Percentiles rank a stretch among this genome's conserved stretches.
phyloP scores from a whole-genome alignment of 2,888 invertebrate genomes.

The Tribolium freemani region DNA sequence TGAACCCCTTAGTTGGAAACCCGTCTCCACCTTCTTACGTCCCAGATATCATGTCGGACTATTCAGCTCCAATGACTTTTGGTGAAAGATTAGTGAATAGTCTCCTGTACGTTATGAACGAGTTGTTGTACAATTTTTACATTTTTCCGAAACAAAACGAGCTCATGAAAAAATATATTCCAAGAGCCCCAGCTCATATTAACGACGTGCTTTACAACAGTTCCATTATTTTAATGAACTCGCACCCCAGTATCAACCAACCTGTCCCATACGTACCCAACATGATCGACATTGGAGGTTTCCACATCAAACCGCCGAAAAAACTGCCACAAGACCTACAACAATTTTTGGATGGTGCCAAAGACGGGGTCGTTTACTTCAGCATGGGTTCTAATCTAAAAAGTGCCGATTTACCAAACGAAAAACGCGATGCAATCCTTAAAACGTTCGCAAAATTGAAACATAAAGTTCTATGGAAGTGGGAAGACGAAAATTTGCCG shows the following conservation, averaged over 20 bases:
- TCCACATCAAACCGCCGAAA: conserved; percentile 58
- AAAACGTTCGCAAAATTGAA: conserved; percentile 73
- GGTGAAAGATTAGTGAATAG: conserved; percentile 70
- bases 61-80: conserved; percentile 68
- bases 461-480: conserved; percentile 78
- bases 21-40: conserved; percentile 65
- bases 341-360: conserved; percentile 69
- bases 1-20: conserved; percentile 68
- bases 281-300: too few species aligned
- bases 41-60: conserved; percentile 61
- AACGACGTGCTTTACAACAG: conserved; percentile 54
- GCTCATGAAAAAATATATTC: conserved; percentile 54
- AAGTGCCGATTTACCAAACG: conserved; percentile 70
- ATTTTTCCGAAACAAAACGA: conserved; percentile 50
- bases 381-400: conserved; percentile 74
- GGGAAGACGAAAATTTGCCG: conserved; percentile 70
- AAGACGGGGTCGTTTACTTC: conserved; percentile 72
- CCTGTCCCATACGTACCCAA: conserved; percentile 66
- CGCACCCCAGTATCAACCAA: conserved; percentile 69
- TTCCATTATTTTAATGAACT: conserved; percentile 58
- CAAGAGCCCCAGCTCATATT: conserved; percentile 52
- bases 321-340: conserved; percentile 67
- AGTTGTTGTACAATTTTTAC: background rate
- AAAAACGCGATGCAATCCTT: conserved; percentile 70
- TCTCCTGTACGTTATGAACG: background rate